Evolutionary conservation across 2,888 invertebrate genomes (phyloP), one percentile per base, ranked within the genome.

Genomic region (Lucinisca nassula): DNA sequence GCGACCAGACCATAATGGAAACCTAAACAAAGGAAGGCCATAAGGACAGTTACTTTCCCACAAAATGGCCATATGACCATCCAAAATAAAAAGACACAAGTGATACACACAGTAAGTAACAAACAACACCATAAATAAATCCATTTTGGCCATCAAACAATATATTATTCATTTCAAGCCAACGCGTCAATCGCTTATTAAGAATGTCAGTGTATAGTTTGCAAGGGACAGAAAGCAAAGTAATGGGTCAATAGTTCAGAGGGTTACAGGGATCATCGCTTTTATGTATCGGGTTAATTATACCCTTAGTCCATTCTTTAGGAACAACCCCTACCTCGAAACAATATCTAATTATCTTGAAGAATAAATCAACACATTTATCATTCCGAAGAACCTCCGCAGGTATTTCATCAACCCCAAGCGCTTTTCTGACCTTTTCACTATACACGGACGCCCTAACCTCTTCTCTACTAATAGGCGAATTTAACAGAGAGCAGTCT

Each of bases 71-170:
- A n/a, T n/a, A n/a, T n/a, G n/a, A n/a, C n/a, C n/a, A n/a, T n/a
- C n/a, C n/a, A n/a, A n/a, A n/a, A n/a, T n/a, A n/a, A n/a, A n/a
- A n/a, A n/a, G n/a, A n/a, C n/a, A n/a, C n/a, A n/a, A n/a, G n/a
- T n/a, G n/a, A n/a, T n/a, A n/a, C n/a, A n/a, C n/a, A n/a, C n/a
- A n/a, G n/a, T n/a, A n/a, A n/a, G n/a, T n/a, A n/a, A n/a, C n/a
- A n/a, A n/a, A n/a, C n/a, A n/a, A n/a, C n/a, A n/a, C n/a, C n/a
- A n/a, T n/a, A n/a, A n/a, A n/a, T n/a, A n/a, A 87, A 87, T 0
- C 87, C 84, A 30, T 87, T 87, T 51, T 87, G 87, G 24, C 72
- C 77, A 51, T 87, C 87, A 37, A 10, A n/a, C 17, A 81, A 38
- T 17, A 78, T 40, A 17, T 74, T 49, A 45, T 85, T 82, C 27